These are phyloP conservation scores for Abrostola tripartita DNA, from an alignment of 2,888 invertebrate species.

Conservation along the genomic window DNA sequence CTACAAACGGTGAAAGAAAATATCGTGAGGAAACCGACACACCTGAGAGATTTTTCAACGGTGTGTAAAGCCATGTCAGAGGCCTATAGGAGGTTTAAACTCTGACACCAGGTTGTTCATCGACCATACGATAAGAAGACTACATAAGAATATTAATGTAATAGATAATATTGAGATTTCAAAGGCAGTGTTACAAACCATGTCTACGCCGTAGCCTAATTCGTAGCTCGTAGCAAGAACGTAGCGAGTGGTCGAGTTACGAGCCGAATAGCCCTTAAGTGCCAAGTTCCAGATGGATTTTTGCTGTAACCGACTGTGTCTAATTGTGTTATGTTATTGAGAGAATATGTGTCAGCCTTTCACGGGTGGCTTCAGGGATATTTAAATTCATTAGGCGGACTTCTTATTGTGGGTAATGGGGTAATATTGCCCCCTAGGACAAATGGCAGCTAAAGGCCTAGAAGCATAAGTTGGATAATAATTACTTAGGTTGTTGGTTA, in stretches of 20 bases:
- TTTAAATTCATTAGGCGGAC: constrained; percentile 67
- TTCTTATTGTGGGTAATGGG: constrained; percentile 59
- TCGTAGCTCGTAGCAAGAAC: constrained; percentile 58
- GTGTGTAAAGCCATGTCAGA: too few relatives aligned
- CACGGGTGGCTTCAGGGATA: constrained; percentile 64
- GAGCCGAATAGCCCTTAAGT: constrained; percentile 83
- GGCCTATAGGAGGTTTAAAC: too few relatives aligned
- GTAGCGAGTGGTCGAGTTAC: constrained; percentile 68
- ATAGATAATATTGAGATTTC: neutral
- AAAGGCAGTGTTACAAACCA: constrained; percentile 1
- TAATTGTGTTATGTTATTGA: constrained; percentile 80
- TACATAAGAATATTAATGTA: neutral
- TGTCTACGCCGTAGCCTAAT: constrained; percentile 42
- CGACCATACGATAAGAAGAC: too few relatives aligned
- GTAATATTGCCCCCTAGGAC: constrained; percentile 56
- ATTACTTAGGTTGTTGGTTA: constrained; percentile 40
- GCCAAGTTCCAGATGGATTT: constrained; percentile 87
- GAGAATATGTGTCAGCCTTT: constrained; percentile 73
- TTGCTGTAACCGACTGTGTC: constrained; percentile 80
- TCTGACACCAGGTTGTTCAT: too few relatives aligned
- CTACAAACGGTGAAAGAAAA: too few relatives aligned
- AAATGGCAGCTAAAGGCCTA: constrained; percentile 58
- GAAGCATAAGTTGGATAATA: constrained; percentile 50
- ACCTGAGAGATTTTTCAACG: too few relatives aligned
- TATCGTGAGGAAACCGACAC: too few relatives aligned